Evolutionary conservation across 2,888 invertebrate species (phyloP), one percentile per base, ranked within the genome.

Genomic region (Apantesis nais): DNA sequence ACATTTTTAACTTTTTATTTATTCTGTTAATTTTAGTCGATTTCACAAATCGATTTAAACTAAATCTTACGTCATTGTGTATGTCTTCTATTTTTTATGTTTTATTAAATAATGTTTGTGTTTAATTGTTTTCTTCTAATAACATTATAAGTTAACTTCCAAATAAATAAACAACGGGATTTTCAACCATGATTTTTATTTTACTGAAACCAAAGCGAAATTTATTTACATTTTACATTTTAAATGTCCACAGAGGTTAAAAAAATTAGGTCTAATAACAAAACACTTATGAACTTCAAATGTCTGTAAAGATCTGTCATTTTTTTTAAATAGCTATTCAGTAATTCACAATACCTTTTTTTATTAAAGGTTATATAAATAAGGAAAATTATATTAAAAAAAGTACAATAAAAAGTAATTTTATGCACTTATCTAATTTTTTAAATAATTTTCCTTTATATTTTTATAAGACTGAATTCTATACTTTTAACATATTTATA

Each of bases 141-240:
- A 69, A 72, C 68, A 62, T 69, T 66, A 41, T 66, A 29, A 66
- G 78, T 78, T 74, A 75, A 63, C 87, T 88, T 87, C 84, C 86
- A 87, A 80, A 84, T 77, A 73, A 78, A 82, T 83, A 83, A 85
- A 88, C 78, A 78, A 83, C 79, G 74, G 75, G 75, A 78, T 77
- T 80, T 81, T 76, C 79, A 81, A 73, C 82, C 74, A 67, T 78
- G 72, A 75, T 58, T 82, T 87, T 84, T 84, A 84, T 85, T 86
- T 81, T 34, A 78, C 75, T 74, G 79, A 74, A 74, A 78, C 67
- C 62, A 73, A 71, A 52, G 66, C 73, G 77, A 76, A 77, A 83
- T 80, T 77, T 79, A 79, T 82, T 76, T 81, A 83, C 72, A 80
- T 76, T 62, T 73, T 66, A 66, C n/a, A 66, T 25, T 41, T 14